phyloP scores from a whole-genome alignment of 2,797 vertebrate species.

The Diglossa cyanea region DNA sequence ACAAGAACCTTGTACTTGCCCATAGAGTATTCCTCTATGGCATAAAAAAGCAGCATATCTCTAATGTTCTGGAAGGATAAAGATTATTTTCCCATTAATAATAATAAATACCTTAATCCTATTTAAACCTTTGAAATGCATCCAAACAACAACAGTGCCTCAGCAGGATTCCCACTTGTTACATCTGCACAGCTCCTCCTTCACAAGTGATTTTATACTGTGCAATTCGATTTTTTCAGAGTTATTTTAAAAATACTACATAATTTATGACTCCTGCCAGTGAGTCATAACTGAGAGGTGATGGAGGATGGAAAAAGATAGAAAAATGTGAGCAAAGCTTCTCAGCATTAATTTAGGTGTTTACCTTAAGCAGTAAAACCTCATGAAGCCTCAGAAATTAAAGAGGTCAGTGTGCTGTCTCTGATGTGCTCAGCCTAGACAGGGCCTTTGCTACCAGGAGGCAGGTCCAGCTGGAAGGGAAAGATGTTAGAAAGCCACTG shows the following conservation, averaged over 20 bases:
- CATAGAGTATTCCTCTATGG: not conserved
- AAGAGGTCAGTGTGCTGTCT: not conserved
- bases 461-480: not conserved
- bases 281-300: not conserved
- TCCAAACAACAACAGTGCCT: not conserved
- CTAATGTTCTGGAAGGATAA: not conserved
- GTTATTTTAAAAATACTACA: not conserved
- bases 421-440: not conserved
- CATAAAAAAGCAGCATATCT: not conserved
- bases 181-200: not conserved
- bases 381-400: not conserved
- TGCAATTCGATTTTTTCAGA: not conserved
- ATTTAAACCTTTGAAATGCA: not conserved
- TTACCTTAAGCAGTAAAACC: not conserved
- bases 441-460: not conserved
- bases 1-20: not conserved
- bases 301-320: not conserved
- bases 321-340: not conserved
- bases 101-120: not conserved
- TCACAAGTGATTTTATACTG: not conserved
- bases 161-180: not conserved
- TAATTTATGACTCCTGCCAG: not conserved
- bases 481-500: constrained; percentile 1
- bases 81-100: not conserved
- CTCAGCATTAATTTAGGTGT: not conserved